Percentiles rank a stretch among this genome's conserved stretches.
phyloP scores from a whole-genome alignment of 2,113 vertebrate genomes.

The Ciconia boyciana region DNA sequence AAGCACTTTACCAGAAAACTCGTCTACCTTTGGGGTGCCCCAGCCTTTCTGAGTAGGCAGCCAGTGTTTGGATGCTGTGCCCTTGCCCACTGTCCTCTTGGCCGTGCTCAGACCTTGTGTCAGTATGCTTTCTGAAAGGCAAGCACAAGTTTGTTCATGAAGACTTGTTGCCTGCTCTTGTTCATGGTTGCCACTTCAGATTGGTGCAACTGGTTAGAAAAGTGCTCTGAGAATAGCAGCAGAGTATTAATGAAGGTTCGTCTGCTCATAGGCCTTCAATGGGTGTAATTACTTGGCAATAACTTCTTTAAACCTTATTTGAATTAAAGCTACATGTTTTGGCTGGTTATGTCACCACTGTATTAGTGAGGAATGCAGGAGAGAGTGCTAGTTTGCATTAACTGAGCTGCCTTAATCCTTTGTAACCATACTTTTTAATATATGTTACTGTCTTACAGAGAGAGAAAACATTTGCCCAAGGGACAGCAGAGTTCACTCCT shows the following conservation, averaged over 20 bases:
- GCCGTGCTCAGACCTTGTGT: neutral
- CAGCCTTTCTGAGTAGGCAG: neutral
- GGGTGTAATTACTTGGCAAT: conserved; percentile 59
- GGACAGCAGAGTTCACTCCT: neutral
- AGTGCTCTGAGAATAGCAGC: neutral
- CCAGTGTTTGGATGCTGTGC: neutral
- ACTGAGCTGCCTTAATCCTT: conserved; percentile 31
- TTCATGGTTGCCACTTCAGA: conserved; percentile 7
- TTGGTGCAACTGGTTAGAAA: neutral
- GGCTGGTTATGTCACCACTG: conserved; percentile 18
- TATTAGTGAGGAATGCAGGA: conserved; percentile 42
- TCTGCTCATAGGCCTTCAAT: conserved; percentile 3
- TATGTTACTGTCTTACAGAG: neutral
- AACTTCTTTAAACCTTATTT: conserved; percentile 35
- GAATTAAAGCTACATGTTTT: conserved; percentile 51
- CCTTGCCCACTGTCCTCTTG: neutral
- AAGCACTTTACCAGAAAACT: neutral
- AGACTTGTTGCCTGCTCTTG: neutral
- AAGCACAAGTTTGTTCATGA: neutral
- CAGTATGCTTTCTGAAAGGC: neutral
- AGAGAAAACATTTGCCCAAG: neutral
- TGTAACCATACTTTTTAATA: neutral
- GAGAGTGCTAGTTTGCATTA: conserved; percentile 27
- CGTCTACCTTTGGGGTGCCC: neutral
- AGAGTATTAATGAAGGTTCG: neutral